Evolutionary conservation across 2,888 invertebrate genomes (phyloP), one percentile per base, ranked within the genome.

Genomic region (Lithophane ornitopus): DNA sequence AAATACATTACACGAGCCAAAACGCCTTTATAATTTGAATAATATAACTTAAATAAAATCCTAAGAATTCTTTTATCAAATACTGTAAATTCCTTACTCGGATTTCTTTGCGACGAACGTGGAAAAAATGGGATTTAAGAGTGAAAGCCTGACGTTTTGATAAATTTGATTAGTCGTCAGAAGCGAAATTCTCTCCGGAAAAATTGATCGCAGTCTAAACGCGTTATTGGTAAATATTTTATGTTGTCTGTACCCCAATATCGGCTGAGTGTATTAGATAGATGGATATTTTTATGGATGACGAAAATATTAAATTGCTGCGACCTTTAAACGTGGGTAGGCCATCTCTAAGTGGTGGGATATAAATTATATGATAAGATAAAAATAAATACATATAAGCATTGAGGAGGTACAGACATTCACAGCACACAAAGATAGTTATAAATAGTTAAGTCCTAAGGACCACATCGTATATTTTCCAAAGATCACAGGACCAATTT

Each of bases 121-220:
- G 46, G 14, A 68, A 74, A 78, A 73, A 81, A 81, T 76, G 39
- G 49, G 58, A 74, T 75, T 88, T 68, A 71, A 52, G n/a, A 74
- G 67, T n/a, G 8, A 74, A 71, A 61, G 54, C 54, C 56, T 81
- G 74, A 63, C 66, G 70, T 73, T 77, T 72, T 78, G 76, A 80
- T 83, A 86, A 85, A 89, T 87, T 83, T 84, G 86, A 88, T 88
- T 85, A 89, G 75, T 70, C 68, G 67, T 65, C 77, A 78, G 70
- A 76, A n/a, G 62, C 70, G 73, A 62, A 56, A 71, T 67, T 46
- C 66, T 61, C 34, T 52, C 8, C 8, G 58, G 66, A 54, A 80
- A 81, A 85, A 78, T 22, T 59, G 62, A 77, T 80, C 68, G 70
- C 56, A 26, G 41, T 44, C 74, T 76, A 76, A 80, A 79, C 58